Evolutionary conservation across 2,797 vertebrate species (phyloP), one percentile per base, ranked within the genome.

Genomic region (Mus caroli): DNA sequence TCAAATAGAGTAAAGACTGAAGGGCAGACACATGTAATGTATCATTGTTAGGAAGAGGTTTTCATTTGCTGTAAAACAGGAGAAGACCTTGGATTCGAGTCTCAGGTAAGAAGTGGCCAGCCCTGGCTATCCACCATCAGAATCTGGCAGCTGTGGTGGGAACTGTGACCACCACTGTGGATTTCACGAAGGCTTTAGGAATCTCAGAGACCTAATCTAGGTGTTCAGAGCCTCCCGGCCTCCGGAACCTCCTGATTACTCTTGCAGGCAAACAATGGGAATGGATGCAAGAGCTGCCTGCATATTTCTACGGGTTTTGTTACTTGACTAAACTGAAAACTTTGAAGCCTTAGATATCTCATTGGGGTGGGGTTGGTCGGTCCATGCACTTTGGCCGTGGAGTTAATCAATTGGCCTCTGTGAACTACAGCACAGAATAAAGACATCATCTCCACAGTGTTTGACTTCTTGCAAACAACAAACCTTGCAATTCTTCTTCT

Each of bases 51-150:
- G n/a, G 83, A 34, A 84, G 24, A 86, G 3, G 34, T 92, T 93
- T 85, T 60, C 13, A 60, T 69, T 86, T 80, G 17, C 22, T 95
- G 67, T 89, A 67, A 83, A n/a, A 37, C n/a, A 46, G 79, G 77
- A 87, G 20, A 24, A 20, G n/a, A 4, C 26, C n/a, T 86, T 60
- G 52, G 52, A 34, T 15, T 52, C 26, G 4, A 19, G 37, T 43
- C 67, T 77, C 64, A 87, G 56, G 71, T 69, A 97, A 26, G 13
- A 96, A 17, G 13, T 15, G 17, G 15, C 9, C 76, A n/a, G 2
- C 37, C n/a, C 31, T 12, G 88, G 14, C n/a, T 88, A 37, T 76
- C 15, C 31, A 22, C 73, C 19, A 43, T 76, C 73, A 43, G 75
- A 69, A 67, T 15, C 17, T 58, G 5, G 50, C 40, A 52, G 3